phyloP scores from a whole-genome alignment of 2,113 vertebrate genomes.

The Aptenodytes forsteri region DNA sequence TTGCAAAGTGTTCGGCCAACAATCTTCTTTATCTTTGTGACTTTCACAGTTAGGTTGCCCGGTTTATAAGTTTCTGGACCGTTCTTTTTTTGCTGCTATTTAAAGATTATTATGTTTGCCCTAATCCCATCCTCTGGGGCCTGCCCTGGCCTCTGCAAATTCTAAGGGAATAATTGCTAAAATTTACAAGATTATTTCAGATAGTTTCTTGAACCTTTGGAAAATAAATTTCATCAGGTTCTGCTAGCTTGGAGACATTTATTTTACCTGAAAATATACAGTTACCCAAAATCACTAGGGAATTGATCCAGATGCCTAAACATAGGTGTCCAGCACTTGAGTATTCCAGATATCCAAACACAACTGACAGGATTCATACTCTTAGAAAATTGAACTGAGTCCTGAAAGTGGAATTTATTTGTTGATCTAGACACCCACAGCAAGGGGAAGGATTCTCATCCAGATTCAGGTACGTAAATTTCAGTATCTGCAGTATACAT shows the following conservation, averaged over 20 bases:
- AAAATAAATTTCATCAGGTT: background rate
- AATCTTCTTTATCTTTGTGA: background rate
- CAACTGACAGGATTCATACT: background rate
- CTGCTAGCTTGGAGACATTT: background rate
- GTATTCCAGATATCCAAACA: background rate
- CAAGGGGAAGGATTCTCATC: background rate
- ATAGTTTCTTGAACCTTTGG: background rate
- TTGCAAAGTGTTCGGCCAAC: background rate
- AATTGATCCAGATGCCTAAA: background rate
- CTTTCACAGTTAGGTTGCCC: background rate
- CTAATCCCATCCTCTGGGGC: background rate
- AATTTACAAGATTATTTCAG: background rate
- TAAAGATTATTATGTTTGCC: background rate
- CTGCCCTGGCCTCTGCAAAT: background rate
- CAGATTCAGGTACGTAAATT: background rate
- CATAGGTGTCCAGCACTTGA: background rate
- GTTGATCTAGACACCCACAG: background rate
- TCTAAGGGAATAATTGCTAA: background rate
- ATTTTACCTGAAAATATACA: background rate
- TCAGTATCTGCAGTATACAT: background rate
- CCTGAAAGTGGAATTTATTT: background rate
- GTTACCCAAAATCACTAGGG: background rate
- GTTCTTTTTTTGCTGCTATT: background rate
- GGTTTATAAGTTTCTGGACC: background rate
- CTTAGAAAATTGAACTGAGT: background rate